phyloP scores from a whole-genome alignment of 1,140 invertebrate species.

The Gryllus bimaculatus region DNA sequence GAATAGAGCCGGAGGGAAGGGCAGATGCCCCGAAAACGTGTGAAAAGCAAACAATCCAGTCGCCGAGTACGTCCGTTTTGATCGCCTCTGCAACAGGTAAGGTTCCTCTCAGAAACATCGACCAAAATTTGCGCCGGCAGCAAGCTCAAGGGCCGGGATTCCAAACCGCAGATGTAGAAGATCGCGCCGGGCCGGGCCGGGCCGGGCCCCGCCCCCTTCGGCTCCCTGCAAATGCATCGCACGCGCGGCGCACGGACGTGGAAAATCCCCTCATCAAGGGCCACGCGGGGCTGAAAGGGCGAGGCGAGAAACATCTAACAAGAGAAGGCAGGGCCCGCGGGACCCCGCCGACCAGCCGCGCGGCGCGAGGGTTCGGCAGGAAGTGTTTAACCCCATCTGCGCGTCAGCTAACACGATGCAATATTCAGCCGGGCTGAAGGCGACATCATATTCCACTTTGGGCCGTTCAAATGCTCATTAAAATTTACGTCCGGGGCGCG shows the following conservation, averaged over 20 bases:
- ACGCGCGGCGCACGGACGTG: background rate
- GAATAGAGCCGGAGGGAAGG: background rate
- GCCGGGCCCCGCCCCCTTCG: too few relatives aligned
- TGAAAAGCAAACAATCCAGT: background rate
- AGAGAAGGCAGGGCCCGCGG: background rate
- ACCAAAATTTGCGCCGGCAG: background rate
- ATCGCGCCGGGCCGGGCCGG: too few relatives aligned
- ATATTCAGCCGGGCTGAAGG: background rate
- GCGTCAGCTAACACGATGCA: background rate
- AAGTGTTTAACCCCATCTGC: background rate
- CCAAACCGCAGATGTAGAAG: background rate
- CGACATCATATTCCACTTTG: constrained; percentile 1
- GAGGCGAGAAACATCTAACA: background rate
- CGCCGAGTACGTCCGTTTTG: background rate
- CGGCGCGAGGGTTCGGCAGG: background rate
- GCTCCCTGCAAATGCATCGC: background rate
- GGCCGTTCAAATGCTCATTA: background rate
- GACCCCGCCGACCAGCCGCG: background rate
- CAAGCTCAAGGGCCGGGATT: background rate
- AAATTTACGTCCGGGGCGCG: background rate
- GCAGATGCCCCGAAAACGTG: background rate
- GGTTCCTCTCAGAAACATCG: background rate
- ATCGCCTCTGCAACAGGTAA: background rate
- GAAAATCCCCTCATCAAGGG: background rate
- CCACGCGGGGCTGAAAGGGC: background rate